Evolutionary conservation across 1,140 invertebrate genomes (phyloP).

Genomic region (Trachelipus rathkii): DNA sequence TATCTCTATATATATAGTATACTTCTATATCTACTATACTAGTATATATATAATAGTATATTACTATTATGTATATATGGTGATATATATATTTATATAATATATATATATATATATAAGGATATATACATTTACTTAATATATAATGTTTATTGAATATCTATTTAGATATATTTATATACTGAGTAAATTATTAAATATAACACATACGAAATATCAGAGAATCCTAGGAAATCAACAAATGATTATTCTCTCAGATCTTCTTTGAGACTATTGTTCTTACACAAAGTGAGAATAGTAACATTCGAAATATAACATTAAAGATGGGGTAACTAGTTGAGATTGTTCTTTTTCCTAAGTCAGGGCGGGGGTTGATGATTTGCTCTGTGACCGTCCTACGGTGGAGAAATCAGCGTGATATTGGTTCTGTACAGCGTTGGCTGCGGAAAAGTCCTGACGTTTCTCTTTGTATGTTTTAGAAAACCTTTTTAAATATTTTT

Average conservation of each 20-base stretch:
- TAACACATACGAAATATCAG: too few species aligned
- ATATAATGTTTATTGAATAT: too few species aligned
- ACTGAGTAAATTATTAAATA: too few species aligned
- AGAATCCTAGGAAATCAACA: constrained; percentile 3
- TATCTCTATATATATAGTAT: too few species aligned
- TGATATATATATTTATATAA: too few species aligned
- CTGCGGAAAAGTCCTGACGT: neutral
- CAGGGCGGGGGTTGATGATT: neutral
- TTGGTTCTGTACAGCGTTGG: neutral
- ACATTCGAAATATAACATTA: neutral
- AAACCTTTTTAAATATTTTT: neutral
- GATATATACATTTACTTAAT: too few species aligned
- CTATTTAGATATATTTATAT: too few species aligned
- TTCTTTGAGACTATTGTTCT: constrained; percentile 1
- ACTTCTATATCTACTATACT: too few species aligned
- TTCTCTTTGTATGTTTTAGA: neutral
- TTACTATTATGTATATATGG: too few species aligned
- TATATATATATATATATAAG: too few species aligned
- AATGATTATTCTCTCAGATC: neutral
- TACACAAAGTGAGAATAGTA: neutral
- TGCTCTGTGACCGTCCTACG: neutral
- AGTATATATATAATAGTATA: too few species aligned
- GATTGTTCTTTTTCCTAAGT: neutral
- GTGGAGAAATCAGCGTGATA: neutral
- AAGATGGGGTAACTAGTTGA: neutral